phyloP scores from a whole-genome alignment of 1,140 invertebrate genomes.

The Drosophila cardini region DNA sequence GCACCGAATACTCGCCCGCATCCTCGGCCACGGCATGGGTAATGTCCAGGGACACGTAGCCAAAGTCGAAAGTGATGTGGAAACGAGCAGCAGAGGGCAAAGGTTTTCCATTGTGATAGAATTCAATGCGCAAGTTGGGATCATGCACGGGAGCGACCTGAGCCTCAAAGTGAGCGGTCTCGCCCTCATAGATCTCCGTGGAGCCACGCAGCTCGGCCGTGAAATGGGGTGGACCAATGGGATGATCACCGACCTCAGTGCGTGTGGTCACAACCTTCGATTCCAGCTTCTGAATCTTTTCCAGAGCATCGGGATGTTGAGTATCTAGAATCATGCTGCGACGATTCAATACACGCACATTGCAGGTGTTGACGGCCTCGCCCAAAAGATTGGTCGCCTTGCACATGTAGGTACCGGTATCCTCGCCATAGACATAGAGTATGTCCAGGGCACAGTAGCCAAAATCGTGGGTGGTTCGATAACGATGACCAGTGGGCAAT shows the following conservation, averaged over 20 bases:
- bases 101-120: conserved; percentile 95
- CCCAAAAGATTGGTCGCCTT: conserved; percentile 96
- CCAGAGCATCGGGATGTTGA: conserved; percentile 96
- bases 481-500: conserved; percentile 92
- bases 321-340: conserved; percentile 94
- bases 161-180: conserved; percentile 95
- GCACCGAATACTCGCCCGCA: conserved; percentile 96
- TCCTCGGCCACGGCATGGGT: conserved; percentile 95
- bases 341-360: conserved; percentile 92
- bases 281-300: conserved; percentile 96
- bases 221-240: conserved; percentile 91
- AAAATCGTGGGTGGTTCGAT: conserved; percentile 97
- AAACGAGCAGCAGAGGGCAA: conserved; percentile 93
- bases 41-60: conserved; percentile 97
- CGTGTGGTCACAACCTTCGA: conserved; percentile 91
- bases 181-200: conserved; percentile 93
- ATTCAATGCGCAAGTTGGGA: conserved; percentile 95
- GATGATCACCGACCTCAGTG: conserved; percentile 92
- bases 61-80: conserved; percentile 98
- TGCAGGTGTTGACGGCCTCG: conserved; percentile 96
- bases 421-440: conserved; percentile 96
- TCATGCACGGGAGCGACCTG: conserved; percentile 96
- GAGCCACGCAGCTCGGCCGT: conserved; percentile 93
- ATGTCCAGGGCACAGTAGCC: conserved; percentile 98
- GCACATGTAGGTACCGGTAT: conserved; percentile 97